Base-by-base conservation (phyloP, 2,113 vertebrate species). In the Pomatostomus ruficeps region DNA sequence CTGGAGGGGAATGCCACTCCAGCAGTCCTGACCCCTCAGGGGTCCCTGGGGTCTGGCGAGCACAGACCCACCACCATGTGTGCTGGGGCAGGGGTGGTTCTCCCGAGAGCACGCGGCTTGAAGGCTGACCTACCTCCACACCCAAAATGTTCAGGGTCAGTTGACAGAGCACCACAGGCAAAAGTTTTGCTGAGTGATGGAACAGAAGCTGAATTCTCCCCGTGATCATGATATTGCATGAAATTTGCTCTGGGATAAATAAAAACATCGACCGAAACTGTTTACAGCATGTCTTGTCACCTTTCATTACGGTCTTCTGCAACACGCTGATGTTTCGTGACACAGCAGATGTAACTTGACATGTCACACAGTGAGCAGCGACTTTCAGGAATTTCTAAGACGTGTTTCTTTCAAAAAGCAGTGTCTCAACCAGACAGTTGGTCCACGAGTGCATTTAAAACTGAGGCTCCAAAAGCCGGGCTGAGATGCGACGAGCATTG, bases 281-380 rank as follows among this genome's bases (percentile, higher is more conserved):
- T 95, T 96, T 86, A 86, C 87, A 94, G 71, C n/a, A 0, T 70
- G 85, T 87, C 89, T 96, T 97, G 95, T 94, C 96, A 82, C 77
- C 85, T 95, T 81, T 68, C 89, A 87, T 90, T 94, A 85, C 0
- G 14, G 54, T 65, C 68, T 80, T 75, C 40, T 1, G 16, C 59
- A 94, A 82, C 65, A 78, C 11, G 1, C 54, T 57, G 71, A 87
- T 93, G 68, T 48, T 90, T 91, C 26, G 11, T 96, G 93, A 87
- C 94, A 96, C 75, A 90, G 91, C 93, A 95, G 95, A 92, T 95
- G 78, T 75, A 95, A 95, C 67, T n/a, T 87, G 94, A 94, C 91
- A 28, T 95, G 93, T 84, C 91, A 91, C 46, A 93, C 77, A 67
- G 73, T 13, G 87, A 96, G 92, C 81, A 91, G 87, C 1, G 2